phyloP scores from a whole-genome alignment of 2,113 vertebrate species.

The Coptodon bakossiorum region DNA sequence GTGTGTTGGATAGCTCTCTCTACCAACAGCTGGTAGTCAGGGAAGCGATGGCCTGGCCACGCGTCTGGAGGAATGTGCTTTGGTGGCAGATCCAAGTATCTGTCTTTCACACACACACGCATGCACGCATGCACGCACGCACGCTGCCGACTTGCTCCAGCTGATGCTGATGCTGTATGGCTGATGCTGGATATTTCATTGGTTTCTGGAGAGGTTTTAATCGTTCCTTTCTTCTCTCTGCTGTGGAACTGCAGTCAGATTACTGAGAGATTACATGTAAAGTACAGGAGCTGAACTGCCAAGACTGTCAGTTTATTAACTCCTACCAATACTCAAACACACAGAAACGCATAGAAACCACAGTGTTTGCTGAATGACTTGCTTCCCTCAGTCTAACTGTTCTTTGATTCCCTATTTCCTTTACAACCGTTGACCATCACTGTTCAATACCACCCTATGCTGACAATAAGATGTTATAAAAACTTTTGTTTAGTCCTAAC shows the following conservation, averaged over 20 bases:
- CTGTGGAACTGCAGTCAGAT: not conserved
- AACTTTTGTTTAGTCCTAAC: not conserved
- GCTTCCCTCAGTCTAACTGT: not conserved
- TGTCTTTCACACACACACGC: not conserved
- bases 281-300: not conserved
- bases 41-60: conserved; percentile 12
- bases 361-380: not conserved
- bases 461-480: not conserved
- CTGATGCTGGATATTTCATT: not conserved
- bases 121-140: not conserved
- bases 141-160: not conserved
- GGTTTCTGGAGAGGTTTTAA: not conserved
- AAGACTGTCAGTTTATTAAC: not conserved
- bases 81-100: conserved; percentile 1
- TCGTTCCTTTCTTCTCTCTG: not conserved
- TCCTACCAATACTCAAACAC: not conserved
- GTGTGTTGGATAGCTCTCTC: not conserved
- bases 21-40: conserved; percentile 27
- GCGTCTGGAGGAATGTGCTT: conserved; percentile 36
- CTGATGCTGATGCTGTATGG: not conserved
- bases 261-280: not conserved
- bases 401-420: not conserved
- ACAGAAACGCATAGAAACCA: not conserved
- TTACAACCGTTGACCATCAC: not conserved
- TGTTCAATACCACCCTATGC: not conserved